Conservation (phyloP, 2,113 vertebrate species). For the Origma solitaria region DNA sequence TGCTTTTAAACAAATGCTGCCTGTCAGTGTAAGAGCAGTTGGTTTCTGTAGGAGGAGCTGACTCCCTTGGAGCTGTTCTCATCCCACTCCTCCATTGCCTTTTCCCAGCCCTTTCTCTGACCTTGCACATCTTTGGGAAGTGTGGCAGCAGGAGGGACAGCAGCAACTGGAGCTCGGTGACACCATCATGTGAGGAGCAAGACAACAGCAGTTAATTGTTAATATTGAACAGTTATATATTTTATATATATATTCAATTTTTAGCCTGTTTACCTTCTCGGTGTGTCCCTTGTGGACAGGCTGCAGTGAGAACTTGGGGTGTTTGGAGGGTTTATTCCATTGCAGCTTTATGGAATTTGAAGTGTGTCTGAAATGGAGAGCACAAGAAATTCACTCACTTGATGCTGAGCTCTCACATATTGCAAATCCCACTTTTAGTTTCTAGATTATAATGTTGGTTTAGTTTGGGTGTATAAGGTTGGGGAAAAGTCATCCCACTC, state of each 20-base stretch:
- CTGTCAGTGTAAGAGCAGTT: neutral
- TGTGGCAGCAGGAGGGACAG: neutral
- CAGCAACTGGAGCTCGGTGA: neutral
- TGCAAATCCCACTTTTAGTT: neutral
- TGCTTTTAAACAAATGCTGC: neutral
- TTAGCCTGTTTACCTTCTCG: neutral
- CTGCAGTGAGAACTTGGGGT: neutral
- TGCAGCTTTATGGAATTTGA: neutral
- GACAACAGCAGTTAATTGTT: neutral
- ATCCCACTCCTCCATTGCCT: neutral
- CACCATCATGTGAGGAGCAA: neutral
- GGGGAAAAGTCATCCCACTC: neutral
- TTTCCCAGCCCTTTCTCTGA: neutral
- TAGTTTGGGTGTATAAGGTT: neutral
- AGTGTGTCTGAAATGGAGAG: neutral
- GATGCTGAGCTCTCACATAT: neutral
- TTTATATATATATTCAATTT: too few relatives aligned
- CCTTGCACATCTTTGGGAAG: neutral
- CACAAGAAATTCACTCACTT: accelerated
- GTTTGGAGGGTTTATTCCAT: neutral
- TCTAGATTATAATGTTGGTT: neutral
- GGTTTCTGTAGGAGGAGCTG: neutral
- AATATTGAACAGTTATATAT: too few relatives aligned
- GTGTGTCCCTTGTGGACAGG: neutral
- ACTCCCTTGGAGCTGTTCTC: neutral